phyloP scores from a whole-genome alignment of 2,113 vertebrate species.

The Clupea harengus region DNA sequence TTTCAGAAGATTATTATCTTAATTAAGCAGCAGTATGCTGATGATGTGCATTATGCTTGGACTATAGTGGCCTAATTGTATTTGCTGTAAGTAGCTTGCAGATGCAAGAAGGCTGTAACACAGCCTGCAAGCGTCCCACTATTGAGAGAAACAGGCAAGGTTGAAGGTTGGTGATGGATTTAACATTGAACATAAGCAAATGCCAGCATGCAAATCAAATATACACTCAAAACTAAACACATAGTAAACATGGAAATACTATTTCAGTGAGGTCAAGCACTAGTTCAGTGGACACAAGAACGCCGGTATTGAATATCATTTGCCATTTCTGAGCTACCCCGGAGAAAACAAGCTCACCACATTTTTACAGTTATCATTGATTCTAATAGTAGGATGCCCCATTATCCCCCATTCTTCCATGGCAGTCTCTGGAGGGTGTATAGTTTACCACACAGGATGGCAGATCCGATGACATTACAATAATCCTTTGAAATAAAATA shows the following conservation, averaged over 20 bases:
- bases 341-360: background rate
- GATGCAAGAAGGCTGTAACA: background rate
- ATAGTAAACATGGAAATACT: background rate
- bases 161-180: background rate
- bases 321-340: slow-evolving; percentile 10
- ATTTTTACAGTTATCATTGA: slow-evolving; percentile 48
- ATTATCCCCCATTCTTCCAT: slow-evolving; percentile 44
- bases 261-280: background rate
- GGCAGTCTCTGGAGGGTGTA: slow-evolving; percentile 37
- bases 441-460: slow-evolving; percentile 48
- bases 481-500: slow-evolving; percentile 41
- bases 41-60: background rate
- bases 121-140: background rate
- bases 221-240: background rate
- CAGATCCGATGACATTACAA: slow-evolving; percentile 45
- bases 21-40: background rate
- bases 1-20: background rate
- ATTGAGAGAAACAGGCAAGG: background rate
- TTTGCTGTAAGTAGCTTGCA: background rate
- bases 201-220: background rate
- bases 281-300: background rate
- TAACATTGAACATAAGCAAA: background rate
- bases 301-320: background rate
- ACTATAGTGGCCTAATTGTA: background rate
- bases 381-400: slow-evolving; percentile 52